Percentiles rank a stretch among this genome's conserved stretches.
Evolutionary conservation across 2,797 vertebrate genomes (phyloP).

Genomic region (Kryptolebias ocellatus): DNA sequence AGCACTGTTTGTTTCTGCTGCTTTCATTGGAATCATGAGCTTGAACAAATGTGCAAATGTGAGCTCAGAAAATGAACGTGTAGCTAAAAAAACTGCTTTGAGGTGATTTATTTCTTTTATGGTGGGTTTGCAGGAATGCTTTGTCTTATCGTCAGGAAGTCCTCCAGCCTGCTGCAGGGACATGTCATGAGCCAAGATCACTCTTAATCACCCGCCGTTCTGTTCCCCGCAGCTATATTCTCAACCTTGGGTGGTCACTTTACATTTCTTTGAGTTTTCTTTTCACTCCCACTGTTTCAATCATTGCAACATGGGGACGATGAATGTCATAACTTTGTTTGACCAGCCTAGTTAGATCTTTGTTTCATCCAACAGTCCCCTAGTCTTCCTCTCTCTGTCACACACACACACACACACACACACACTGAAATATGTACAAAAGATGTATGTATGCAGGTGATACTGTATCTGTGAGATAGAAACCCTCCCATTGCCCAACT

Average conservation of each 20-base stretch:
- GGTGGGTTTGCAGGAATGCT: conserved; percentile 63
- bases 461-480: conserved; percentile 56
- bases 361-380: conserved; percentile 18
- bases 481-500: conserved; percentile 33
- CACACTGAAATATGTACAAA: conserved; percentile 10
- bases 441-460: conserved; percentile 49
- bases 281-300: conserved; percentile 39
- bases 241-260: conserved; percentile 75
- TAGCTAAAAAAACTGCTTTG: conserved; percentile 45
- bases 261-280: conserved; percentile 47
- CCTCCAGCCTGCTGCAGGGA: conserved; percentile 59
- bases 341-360: conserved; percentile 26
- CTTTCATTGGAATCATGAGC: conserved; percentile 66
- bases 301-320: conserved; percentile 28
- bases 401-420: neutral
- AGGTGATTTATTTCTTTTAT: conserved; percentile 74
- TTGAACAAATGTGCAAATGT: conserved; percentile 55
- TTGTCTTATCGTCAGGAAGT: conserved; percentile 77
- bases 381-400: neutral
- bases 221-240: conserved; percentile 58
- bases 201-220: conserved; percentile 41
- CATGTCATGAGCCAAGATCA: conserved; percentile 59
- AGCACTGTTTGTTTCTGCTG: conserved; percentile 79
- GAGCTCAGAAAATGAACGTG: conserved; percentile 54
- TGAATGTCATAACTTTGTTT: conserved; percentile 41